phyloP scores from a whole-genome alignment of 2,797 vertebrate genomes.

The Alosa sapidissima region DNA sequence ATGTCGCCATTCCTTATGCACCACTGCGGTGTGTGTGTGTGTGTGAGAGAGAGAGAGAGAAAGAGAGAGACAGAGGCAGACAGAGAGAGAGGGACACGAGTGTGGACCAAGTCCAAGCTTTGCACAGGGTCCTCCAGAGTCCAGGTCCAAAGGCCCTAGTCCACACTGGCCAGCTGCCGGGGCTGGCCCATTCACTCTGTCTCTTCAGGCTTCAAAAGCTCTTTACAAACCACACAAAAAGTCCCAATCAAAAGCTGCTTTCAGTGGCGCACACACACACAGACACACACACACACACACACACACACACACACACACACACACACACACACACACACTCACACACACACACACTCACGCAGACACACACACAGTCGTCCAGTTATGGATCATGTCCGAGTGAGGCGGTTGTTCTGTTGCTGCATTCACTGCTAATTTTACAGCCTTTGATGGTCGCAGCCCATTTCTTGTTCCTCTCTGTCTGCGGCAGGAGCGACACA shows the following conservation, averaged over 20 bases:
- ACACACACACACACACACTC: neutral
- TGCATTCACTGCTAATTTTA: neutral
- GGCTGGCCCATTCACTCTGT: neutral
- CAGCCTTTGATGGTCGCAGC: neutral
- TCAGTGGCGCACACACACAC: neutral
- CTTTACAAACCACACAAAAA: conserved; percentile 3
- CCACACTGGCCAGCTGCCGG: conserved; percentile 3
- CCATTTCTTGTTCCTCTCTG: neutral
- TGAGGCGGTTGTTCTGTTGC: neutral
- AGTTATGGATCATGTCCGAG: conserved; percentile 11
- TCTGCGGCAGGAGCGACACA: neutral
- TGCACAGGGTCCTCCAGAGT: conserved; percentile 3
- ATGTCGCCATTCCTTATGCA: too few species aligned
- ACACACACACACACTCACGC: neutral
- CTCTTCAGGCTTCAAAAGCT: conserved; percentile 6
- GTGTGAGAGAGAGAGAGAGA: neutral
- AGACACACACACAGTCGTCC: neutral
- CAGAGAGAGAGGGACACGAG: neutral
- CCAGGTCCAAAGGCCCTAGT: neutral
- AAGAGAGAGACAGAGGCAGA: neutral
- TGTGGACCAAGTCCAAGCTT: neutral
- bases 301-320: neutral
- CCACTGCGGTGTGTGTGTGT: neutral
- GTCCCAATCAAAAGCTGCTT: conserved; percentile 6
- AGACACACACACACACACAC: neutral